These are phyloP conservation scores for Colistium nudipinnis DNA, from an alignment of 2,113 vertebrate genomes.

Conservation along the genomic window DNA sequence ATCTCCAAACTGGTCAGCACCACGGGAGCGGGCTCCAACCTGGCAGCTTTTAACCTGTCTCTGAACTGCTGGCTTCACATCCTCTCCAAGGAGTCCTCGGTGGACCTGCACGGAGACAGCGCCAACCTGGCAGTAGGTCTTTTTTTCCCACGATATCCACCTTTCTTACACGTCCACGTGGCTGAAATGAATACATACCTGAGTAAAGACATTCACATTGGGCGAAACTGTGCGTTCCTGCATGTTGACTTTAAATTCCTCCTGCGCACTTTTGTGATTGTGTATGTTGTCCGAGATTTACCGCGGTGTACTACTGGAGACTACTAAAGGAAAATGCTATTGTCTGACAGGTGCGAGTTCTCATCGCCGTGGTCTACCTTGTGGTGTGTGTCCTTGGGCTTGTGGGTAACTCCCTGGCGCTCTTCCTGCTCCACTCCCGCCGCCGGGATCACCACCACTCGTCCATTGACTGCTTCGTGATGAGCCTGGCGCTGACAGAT, in stretches of 20 bases:
- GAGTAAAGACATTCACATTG: not conserved
- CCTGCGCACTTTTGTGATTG: not conserved
- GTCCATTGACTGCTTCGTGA: conserved; percentile 81
- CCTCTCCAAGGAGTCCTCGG: conserved; percentile 76
- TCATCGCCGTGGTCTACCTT: conserved; percentile 81
- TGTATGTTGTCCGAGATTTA: not conserved
- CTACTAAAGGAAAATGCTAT: not conserved
- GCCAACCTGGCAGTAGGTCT: conserved; percentile 73
- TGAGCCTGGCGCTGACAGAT: conserved; percentile 83
- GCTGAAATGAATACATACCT: not conserved
- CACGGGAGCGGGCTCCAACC: conserved; percentile 34
- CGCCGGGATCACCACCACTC: conserved; percentile 73
- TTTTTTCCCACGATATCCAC: not conserved
- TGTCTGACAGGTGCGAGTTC: conserved; percentile 70
- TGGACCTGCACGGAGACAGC: conserved; percentile 75
- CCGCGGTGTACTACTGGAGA: not conserved
- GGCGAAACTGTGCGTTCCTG: not conserved
- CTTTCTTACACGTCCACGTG: not conserved
- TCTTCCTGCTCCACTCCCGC: conserved; percentile 81
- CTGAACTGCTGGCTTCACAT: conserved; percentile 82
- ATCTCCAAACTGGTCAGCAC: conserved; percentile 60
- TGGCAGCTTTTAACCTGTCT: conserved; percentile 71
- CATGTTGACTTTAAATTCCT: not conserved
- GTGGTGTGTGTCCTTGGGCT: conserved; percentile 83
- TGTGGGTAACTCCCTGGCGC: conserved; percentile 82